These are phyloP conservation scores for Semotilus atromaculatus DNA, from an alignment of 2,797 vertebrate species.

Conservation along the genomic window DNA sequence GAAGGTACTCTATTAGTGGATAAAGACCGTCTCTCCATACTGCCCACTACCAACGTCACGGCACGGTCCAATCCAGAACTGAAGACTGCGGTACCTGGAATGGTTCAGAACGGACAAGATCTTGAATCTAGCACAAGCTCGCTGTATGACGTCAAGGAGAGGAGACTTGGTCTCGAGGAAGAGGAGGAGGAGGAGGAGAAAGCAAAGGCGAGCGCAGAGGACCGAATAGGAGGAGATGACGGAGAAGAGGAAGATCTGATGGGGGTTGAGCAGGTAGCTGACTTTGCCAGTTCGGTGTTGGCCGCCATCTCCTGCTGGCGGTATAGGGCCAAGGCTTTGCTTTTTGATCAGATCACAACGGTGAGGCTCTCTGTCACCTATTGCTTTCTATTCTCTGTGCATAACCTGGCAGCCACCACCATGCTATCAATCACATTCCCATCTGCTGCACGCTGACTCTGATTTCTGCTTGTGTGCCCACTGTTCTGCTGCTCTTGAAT, in stretches of 20 bases:
- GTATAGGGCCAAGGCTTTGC: conserved; percentile 92
- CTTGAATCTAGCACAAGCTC: conserved; percentile 63
- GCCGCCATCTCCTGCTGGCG: conserved; percentile 94
- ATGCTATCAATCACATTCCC: background rate
- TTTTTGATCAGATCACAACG: conserved; percentile 91
- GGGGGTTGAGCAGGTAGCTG: conserved; percentile 92
- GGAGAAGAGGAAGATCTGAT: conserved; percentile 79
- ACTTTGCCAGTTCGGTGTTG: conserved; percentile 87
- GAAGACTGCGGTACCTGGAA: background rate
- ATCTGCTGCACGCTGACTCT: conserved; percentile 20
- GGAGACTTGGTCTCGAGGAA: conserved; percentile 4
- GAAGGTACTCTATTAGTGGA: conserved; percentile 81
- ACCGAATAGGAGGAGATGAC: conserved; percentile 65
- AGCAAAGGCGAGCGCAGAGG: conserved; percentile 1
- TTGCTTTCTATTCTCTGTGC: conserved; percentile 66
- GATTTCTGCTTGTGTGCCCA: conserved; percentile 5
- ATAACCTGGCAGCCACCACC: conserved; percentile 48
- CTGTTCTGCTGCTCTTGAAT: background rate
- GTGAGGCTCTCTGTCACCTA: conserved; percentile 81
- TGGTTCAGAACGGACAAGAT: background rate
- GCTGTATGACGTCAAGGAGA: conserved; percentile 23
- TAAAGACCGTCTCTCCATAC: conserved; percentile 71
- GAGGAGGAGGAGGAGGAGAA: conserved; percentile 12
- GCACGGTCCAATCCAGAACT: conserved; percentile 67
- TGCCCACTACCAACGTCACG: conserved; percentile 69